phyloP scores from a whole-genome alignment of 1,140 invertebrate genomes.

The Odontomachus brunneus region DNA sequence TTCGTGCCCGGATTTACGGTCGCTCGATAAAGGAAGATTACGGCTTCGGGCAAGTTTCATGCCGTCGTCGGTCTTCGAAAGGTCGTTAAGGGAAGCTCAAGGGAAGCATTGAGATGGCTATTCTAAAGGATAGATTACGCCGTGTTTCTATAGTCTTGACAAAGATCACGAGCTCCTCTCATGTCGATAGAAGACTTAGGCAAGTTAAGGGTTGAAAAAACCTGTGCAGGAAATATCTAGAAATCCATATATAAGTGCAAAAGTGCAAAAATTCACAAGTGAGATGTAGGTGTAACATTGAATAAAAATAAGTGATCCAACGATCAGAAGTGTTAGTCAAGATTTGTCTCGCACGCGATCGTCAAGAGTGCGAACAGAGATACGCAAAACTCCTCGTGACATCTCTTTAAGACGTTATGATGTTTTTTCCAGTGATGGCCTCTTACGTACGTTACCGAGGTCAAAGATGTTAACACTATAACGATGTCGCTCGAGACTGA shows the following conservation, averaged over 20 bases:
- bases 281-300: not conserved
- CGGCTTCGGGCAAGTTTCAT: constrained; percentile 50
- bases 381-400: too few species aligned
- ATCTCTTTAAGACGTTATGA: not conserved
- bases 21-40: constrained; percentile 59
- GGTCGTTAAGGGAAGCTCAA: constrained; percentile 51
- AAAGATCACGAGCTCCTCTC: constrained; percentile 7
- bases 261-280: not conserved
- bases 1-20: constrained; percentile 51
- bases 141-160: constrained; percentile 26
- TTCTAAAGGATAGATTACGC: constrained; percentile 52
- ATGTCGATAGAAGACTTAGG: not conserved
- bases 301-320: not conserved
- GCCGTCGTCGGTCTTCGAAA: constrained; percentile 51
- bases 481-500: constrained; percentile 19
- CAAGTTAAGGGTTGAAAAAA: not conserved
- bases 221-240: too few species aligned
- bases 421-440: constrained; percentile 14
- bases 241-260: too few species aligned
- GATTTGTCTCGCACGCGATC: too few species aligned
- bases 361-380: too few species aligned
- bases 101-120: constrained; percentile 40
- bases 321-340: too few species aligned
- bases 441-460: not conserved
- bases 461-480: constrained; percentile 54